Evolutionary conservation across 2,888 invertebrate genomes (phyloP), one percentile per base, ranked within the genome.

Genomic region (Yponomeuta sedellus): DNA sequence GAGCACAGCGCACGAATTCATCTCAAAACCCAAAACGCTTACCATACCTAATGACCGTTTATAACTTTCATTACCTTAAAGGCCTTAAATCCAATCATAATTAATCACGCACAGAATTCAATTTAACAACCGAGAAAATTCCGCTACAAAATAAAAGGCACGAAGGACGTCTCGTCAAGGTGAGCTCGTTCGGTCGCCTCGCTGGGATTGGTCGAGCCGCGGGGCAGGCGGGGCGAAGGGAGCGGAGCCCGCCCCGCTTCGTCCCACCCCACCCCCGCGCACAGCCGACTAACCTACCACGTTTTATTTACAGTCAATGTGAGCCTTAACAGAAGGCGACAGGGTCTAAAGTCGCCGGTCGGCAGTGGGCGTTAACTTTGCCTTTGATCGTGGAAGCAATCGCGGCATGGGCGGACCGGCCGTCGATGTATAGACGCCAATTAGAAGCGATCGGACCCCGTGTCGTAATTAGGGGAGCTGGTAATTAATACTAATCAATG

Each of bases 321-420:
- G 66, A 74, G 76, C 77, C 77, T 77, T 85, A 78, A 69, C 0
- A 0, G 0, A 62, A 0, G 11, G 0, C 0, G 0, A 39, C 82
- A 86, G 75, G 76, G 85, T 82, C 70, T 65, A 73, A 66, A 74
- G 77, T 86, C n/a, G 68, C 65, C 66, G 73, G 73, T 44, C 59
- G 64, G 67, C 71, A 66, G 68, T 74, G 77, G 77, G 76, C 70
- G 69, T 73, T 63, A 56, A 76, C 73, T 69, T 74, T 87, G 80
- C 86, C 72, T 74, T 73, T 70, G 74, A 76, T 77, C 81, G 86
- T 86, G 86, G 86, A 83, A 79, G 79, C 86, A 86, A 87, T 86
- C 82, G 81, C 78, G 83, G 86, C 88, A 90, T 90, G 89, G 90
- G 90, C 90, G 90, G 88, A 88, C 82, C 88, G 81, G 78, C 79